Evolutionary conservation across 2,113 vertebrate species (phyloP).

Genomic region (Cricetomys ansorgei): DNA sequence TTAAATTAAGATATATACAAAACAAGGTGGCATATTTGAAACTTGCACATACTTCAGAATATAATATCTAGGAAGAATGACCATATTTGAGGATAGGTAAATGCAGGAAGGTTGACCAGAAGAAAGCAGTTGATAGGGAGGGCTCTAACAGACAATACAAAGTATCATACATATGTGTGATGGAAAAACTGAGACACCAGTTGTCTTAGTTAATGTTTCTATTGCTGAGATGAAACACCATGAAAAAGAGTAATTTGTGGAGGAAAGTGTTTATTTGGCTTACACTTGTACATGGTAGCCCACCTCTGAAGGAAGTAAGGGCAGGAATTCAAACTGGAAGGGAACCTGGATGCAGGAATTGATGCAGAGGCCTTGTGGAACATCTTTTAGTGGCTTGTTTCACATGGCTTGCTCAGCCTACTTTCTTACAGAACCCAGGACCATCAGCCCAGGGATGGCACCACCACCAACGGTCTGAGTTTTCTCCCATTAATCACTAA

Average conservation of each 20-base stretch:
- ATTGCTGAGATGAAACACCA: background rate
- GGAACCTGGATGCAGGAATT: background rate
- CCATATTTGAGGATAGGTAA: background rate
- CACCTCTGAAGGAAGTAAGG: background rate
- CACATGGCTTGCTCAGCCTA: background rate
- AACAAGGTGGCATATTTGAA: background rate
- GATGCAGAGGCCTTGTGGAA: background rate
- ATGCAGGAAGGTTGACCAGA: background rate
- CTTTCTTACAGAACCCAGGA: background rate
- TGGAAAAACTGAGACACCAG: background rate
- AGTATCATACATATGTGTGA: background rate
- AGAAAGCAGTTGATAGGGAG: background rate
- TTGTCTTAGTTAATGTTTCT: background rate
- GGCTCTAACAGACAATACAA: background rate
- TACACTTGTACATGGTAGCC: no score
- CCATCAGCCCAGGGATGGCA: background rate
- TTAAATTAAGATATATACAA: background rate
- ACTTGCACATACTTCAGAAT: background rate
- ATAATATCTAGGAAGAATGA: background rate
- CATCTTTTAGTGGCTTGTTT: background rate
- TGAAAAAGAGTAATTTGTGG: background rate
- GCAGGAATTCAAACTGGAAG: background rate
- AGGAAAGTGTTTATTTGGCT: background rate
- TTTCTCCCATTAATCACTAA: background rate
- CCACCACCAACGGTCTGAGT: background rate